These are phyloP conservation scores for Mercenaria mercenaria DNA, from an alignment of 1,140 invertebrate genomes.

Conservation along the genomic window DNA sequence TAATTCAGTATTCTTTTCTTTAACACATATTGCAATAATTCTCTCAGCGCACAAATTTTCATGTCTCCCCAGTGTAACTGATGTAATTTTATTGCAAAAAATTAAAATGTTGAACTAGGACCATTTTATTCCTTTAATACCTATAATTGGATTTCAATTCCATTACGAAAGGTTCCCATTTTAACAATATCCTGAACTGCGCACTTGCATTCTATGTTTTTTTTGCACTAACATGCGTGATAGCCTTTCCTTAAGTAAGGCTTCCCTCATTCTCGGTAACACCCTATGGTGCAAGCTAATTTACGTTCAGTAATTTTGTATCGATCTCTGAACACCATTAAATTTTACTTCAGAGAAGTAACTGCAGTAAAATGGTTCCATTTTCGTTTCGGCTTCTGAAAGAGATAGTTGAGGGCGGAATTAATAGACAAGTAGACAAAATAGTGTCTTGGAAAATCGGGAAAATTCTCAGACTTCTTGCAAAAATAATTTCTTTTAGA, in stretches of 20 bases:
- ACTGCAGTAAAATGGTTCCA: constrained; percentile 36
- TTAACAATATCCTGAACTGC: constrained; percentile 47
- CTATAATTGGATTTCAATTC: constrained; percentile 59
- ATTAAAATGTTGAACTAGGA: constrained; percentile 14
- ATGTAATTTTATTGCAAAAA: constrained; percentile 45
- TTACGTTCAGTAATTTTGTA: constrained; percentile 67
- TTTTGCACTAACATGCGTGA: background rate
- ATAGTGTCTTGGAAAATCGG: background rate
- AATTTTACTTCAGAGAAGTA: constrained; percentile 56
- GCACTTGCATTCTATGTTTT: constrained; percentile 15
- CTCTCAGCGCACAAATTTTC: constrained; percentile 30
- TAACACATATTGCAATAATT: constrained; percentile 23
- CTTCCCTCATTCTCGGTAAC: constrained; percentile 43
- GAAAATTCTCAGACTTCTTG: background rate
- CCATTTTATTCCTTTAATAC: constrained; percentile 57
- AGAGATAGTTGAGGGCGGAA: constrained; percentile 38
- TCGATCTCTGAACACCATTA: constrained; percentile 65
- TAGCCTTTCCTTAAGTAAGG: constrained; percentile 34
- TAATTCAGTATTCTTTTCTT: background rate
- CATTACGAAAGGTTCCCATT: constrained; percentile 44
- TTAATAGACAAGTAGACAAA: constrained; percentile 27
- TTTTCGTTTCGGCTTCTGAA: background rate
- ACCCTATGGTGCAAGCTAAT: constrained; percentile 59
- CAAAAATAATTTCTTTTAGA: background rate
- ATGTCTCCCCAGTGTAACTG: constrained; percentile 38